Evolutionary conservation across 2,888 invertebrate species (phyloP).

Genomic region (Criorhina ranunculi): DNA sequence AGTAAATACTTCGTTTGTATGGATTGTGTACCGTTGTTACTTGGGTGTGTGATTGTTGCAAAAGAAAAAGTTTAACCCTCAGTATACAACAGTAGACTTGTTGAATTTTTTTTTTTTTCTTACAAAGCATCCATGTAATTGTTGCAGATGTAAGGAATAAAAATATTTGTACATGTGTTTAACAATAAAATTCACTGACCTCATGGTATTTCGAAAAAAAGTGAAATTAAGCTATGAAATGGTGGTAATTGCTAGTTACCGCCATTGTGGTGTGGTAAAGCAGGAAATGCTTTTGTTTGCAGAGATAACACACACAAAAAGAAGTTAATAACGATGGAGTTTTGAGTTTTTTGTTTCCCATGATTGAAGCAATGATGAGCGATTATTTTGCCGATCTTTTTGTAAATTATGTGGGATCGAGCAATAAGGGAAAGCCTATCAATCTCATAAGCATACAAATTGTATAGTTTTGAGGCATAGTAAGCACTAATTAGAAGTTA

Average conservation of each 20-base stretch:
- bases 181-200: slow-evolving; percentile 36
- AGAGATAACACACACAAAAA: slow-evolving; percentile 1
- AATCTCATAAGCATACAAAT: too few species aligned
- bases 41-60: background rate
- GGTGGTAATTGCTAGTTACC: slow-evolving; percentile 42
- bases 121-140: background rate
- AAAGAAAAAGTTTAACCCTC: slow-evolving; percentile 5
- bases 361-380: background rate
- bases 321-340: slow-evolving; percentile 4
- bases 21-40: background rate
- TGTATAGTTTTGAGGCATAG: too few species aligned
- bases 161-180: background rate
- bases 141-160: background rate
- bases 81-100: background rate
- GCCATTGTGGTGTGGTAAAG: slow-evolving; percentile 16
- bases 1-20: background rate
- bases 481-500: too few species aligned
- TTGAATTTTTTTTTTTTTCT: background rate
- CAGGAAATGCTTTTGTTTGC: slow-evolving; percentile 44
- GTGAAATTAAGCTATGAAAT: slow-evolving; percentile 44
- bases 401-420: slow-evolving; percentile 1
- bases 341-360: slow-evolving; percentile 2
- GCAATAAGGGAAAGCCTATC: too few species aligned
- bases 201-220: slow-evolving; percentile 8
- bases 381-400: background rate